Evolutionary conservation across 1,140 invertebrate species (phyloP).

Genomic region (Drosophila saltans): DNA sequence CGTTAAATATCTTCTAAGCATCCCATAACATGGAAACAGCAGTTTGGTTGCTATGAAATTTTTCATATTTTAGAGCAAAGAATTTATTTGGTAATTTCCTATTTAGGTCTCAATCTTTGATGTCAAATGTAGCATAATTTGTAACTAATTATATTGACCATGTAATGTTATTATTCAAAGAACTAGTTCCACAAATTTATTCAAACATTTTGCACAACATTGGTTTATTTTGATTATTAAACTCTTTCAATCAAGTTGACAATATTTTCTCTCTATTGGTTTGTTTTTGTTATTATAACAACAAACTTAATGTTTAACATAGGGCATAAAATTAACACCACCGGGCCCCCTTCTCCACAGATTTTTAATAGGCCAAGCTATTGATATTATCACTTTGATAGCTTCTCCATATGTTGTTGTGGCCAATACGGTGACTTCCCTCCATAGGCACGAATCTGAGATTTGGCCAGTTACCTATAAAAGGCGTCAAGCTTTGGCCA

Average conservation of each 20-base stretch:
- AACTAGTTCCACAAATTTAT: too few relatives aligned
- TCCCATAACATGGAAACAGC: too few relatives aligned
- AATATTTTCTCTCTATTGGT: background rate
- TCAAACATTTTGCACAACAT: too few relatives aligned
- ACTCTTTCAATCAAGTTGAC: background rate
- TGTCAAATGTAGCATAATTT: too few relatives aligned
- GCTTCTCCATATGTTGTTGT: background rate
- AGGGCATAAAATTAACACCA: background rate
- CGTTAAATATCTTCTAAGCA: too few relatives aligned
- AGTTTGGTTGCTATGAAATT: too few relatives aligned
- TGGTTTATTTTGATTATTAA: background rate
- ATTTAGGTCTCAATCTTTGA: too few relatives aligned
- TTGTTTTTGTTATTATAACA: background rate
- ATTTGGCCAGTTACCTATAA: conserved; percentile 26
- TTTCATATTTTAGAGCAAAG: too few relatives aligned
- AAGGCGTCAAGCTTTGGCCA: conserved; percentile 12
- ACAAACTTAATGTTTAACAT: background rate
- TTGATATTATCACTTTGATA: conserved; percentile 9
- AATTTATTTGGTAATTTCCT: too few relatives aligned
- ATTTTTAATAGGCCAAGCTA: conserved; percentile 8
- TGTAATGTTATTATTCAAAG: too few relatives aligned
- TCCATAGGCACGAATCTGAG: background rate
- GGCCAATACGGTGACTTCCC: conserved; percentile 1
- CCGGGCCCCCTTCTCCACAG: background rate
- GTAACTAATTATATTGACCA: too few relatives aligned